Conservation (phyloP, 2,113 vertebrate species). For the Phylloscopus trochiloides region DNA sequence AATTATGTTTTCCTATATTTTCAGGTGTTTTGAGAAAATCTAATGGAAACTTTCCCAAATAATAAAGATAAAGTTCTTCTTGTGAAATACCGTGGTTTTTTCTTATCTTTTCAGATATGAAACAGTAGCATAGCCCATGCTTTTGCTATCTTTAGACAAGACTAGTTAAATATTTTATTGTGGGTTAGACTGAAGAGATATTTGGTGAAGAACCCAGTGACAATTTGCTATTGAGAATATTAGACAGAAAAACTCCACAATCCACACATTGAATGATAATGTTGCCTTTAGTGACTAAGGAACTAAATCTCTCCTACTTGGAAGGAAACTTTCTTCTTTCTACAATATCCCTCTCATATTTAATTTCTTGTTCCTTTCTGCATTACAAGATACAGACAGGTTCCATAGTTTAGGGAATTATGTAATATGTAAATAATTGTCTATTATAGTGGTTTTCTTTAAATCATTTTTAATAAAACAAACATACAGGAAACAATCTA, state of each 20-base stretch:
- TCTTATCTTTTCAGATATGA: not conserved
- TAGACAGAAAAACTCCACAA: not conserved
- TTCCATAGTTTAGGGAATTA: not conserved
- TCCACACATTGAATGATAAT: not conserved
- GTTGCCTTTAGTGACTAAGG: not conserved
- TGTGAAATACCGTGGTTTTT: not conserved
- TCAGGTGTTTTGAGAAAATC: not conserved
- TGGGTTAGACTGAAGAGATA: not conserved
- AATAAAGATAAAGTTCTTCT: not conserved
- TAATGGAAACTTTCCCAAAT: not conserved
- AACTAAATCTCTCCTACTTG: not conserved
- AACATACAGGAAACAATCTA: not conserved
- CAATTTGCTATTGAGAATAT: not conserved
- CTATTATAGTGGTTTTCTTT: not conserved
- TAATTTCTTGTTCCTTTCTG: not conserved
- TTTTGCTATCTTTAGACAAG: not conserved
- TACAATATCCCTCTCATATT: not conserved
- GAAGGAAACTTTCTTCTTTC: not conserved
- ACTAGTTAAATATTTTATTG: not conserved
- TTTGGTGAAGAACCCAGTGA: not conserved
- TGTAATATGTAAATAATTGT: constrained; percentile 5
- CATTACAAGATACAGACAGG: not conserved
- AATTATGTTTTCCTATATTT: not conserved
- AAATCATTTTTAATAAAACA: constrained; percentile 18
- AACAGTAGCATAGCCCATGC: not conserved